Evolutionary conservation across 2,113 vertebrate species (phyloP).

Genomic region (Muntiacus muntjak): DNA sequence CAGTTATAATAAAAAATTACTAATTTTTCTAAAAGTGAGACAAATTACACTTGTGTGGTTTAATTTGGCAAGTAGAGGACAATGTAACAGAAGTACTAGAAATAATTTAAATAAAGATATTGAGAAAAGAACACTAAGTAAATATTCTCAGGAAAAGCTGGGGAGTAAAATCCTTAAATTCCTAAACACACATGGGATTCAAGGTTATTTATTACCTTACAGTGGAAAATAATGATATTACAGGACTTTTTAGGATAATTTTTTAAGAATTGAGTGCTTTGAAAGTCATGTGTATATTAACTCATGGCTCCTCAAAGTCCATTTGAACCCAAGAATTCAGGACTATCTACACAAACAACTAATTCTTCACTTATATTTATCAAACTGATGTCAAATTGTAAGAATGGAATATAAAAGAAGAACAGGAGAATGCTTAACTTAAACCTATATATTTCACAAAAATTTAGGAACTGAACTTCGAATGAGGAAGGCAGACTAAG

Average conservation of each 20-base stretch:
- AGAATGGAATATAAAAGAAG: not conserved
- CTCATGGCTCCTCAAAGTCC: not conserved
- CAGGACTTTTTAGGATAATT: not conserved
- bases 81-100: slow-evolving; percentile 48
- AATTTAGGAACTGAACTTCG: not conserved
- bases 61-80: slow-evolving; percentile 45
- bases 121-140: slow-evolving; percentile 18
- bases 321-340: not conserved
- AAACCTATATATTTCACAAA: not conserved
- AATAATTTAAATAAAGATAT: slow-evolving; percentile 55
- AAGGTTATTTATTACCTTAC: not conserved
- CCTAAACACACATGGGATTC: not conserved
- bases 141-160: slow-evolving; percentile 15
- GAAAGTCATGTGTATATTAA: not conserved
- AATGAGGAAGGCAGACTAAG: not conserved
- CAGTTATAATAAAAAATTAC: slow-evolving; percentile 33
- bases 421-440: not conserved
- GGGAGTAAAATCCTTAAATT: slow-evolving; percentile 41
- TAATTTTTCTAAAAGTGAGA: slow-evolving; percentile 67
- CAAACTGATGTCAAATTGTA: not conserved
- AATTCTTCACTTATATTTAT: not conserved
- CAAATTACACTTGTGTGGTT: slow-evolving; percentile 35
- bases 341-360: not conserved
- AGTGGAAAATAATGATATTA: not conserved
- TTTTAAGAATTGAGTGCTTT: not conserved